Evolutionary conservation across 2,113 vertebrate genomes (phyloP).

Genomic region (Podarcis cretensis): DNA sequence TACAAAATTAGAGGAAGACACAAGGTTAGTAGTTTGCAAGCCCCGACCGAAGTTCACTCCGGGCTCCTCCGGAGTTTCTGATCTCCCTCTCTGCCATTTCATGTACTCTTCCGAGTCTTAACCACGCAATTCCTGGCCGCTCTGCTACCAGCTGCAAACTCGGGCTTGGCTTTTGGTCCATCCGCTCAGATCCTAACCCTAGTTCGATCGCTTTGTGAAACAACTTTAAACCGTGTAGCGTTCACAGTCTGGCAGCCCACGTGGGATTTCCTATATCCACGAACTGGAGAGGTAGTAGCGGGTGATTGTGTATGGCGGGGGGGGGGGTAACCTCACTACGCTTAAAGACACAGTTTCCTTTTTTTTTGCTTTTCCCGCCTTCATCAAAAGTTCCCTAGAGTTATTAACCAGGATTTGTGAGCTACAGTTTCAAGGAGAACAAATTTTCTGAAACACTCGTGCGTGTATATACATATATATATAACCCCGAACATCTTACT

Average conservation of each 20-base stretch:
- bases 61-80: neutral
- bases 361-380: neutral
- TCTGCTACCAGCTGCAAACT: accelerated
- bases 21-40: constrained; percentile 66
- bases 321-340: accelerated
- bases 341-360: neutral
- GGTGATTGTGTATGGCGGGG: too few relatives aligned
- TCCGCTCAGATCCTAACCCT: neutral
- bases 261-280: accelerated
- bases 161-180: neutral
- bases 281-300: neutral
- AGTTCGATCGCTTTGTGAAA: neutral
- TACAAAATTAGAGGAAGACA: constrained; percentile 74
- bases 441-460: neutral
- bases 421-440: neutral
- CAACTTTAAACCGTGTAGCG: accelerated
- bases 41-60: neutral
- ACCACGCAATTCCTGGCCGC: neutral
- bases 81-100: neutral
- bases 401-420: neutral
- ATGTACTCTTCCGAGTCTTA: neutral
- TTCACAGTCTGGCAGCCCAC: neutral
- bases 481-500: neutral
- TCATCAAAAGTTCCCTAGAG: neutral
- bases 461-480: too few relatives aligned